Base-by-base conservation (phyloP, 2,888 invertebrate species). In the Zele albiditarsus region DNA sequence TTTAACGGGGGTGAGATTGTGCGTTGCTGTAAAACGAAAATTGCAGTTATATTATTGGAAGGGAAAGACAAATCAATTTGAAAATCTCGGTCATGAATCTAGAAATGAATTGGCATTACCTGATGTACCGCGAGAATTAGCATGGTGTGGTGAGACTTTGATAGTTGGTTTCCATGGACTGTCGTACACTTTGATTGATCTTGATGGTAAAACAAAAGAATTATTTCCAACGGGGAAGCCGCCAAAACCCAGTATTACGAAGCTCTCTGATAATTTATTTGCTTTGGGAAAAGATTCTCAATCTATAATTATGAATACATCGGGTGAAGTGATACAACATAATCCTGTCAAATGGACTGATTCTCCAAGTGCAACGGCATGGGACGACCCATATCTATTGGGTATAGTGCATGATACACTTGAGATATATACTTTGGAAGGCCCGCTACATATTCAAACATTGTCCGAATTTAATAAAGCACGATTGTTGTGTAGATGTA, bases 371-470 rank as follows among this genome's bases (percentile, higher is more conserved):
- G 92, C 92, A 77, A 91, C 94, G 94, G 97, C 94, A 33, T 97
- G 97, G 94, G 98, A 99, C 89, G 95, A 96, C 83, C 99, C 99
- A 0, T 99, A 96, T 89, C 91, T 97, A 25, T 90, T 99, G 74
- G 97, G 97, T 5, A 91, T 98, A 66, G 91, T 97, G 67, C 92
- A 95, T 68, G 96, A 95, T 84, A 93, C 93, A 80, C 92, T 98
- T 42, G 96, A 98, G 89, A 93, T 98, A 5, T 94, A 97, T 79
- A 95, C 97, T 3, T 92, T 97, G 72, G 95, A 96, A 80, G 96
- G 96, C 0, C 92, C 93, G 69, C 90, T 94, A 53, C 92, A 94
- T 78, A 95, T 98, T 81, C 98, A 98, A 89, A 94, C 93, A 1
- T 91, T 98, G 80, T 91, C 94, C 1, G 94, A 97, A 79, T 89